Percentiles rank a stretch among this genome's conserved stretches.
phyloP scores from a whole-genome alignment of 2,888 invertebrate genomes.

The Microplitis deprimator region DNA sequence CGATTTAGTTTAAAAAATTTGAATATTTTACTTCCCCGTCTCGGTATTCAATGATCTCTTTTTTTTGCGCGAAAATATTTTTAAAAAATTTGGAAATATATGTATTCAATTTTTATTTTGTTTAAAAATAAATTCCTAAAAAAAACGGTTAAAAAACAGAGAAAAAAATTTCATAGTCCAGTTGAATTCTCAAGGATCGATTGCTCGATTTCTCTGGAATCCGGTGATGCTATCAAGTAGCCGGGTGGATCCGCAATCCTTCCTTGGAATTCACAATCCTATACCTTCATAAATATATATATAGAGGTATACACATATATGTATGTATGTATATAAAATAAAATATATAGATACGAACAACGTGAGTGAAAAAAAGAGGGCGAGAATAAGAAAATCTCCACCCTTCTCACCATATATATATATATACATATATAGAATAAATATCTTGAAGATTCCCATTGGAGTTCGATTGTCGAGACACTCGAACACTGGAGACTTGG shows the following conservation, averaged over 20 bases:
- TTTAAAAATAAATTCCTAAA: neutral
- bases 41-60: no score
- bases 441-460: neutral
- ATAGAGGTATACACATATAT: no score
- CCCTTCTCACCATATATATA: constrained; percentile 13
- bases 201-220: constrained; percentile 17
- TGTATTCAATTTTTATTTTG: no score
- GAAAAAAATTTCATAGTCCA: neutral
- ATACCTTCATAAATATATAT: neutral
- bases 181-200: constrained; percentile 18
- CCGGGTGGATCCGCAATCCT: constrained; percentile 17
- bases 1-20: neutral
- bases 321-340: no score
- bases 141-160: neutral
- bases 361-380: neutral
- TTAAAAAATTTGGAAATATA: neutral
- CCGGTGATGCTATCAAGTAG: constrained; percentile 6
- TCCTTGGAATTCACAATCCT: constrained; percentile 25
- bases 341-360: neutral
- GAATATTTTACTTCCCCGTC: no score
- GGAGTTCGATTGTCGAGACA: neutral
- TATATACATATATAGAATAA: neutral
- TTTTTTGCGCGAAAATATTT: no score
- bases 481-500: constrained; percentile 39
- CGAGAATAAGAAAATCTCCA: neutral